These are phyloP conservation scores for Odocoileus hemionus DNA, from an alignment of 2,113 vertebrate genomes.

Conservation along the genomic window DNA sequence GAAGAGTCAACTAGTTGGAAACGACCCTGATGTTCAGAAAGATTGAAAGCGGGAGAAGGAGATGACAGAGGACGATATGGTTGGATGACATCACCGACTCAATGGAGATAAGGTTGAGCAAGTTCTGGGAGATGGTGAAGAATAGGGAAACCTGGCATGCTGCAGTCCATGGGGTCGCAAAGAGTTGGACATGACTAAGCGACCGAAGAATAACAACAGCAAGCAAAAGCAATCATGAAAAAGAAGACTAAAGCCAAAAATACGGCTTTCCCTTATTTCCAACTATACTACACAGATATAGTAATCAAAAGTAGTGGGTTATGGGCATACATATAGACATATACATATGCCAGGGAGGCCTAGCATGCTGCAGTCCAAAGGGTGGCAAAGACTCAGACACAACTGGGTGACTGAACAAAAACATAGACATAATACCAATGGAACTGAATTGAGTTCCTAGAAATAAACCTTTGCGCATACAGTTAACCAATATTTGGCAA, in stretches of 20 bases:
- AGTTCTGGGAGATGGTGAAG: not conserved
- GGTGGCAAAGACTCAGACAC: not conserved
- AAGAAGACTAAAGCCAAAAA: not conserved
- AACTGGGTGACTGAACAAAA: not conserved
- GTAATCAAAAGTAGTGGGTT: not conserved
- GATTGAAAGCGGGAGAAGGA: not conserved
- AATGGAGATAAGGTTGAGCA: not conserved
- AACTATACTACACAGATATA: not conserved
- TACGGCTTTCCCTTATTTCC: not conserved
- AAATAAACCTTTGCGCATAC: not conserved
- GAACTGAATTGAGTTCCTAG: not conserved
- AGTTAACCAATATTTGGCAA: not conserved
- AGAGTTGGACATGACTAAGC: not conserved
- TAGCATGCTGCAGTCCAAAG: not conserved
- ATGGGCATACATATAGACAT: not conserved
- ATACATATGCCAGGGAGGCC: not conserved
- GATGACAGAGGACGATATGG: not conserved
- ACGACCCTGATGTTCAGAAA: not conserved
- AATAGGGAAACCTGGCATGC: not conserved
- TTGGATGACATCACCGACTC: not conserved
- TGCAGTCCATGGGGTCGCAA: rapidly evolving
- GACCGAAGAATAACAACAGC: rapidly evolving
- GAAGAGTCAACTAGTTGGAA: not conserved
- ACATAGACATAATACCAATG: not conserved
- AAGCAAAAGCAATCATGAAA: not conserved